Evolutionary conservation across 1,140 invertebrate genomes (phyloP).

Genomic region (Drosophila littoralis): DNA sequence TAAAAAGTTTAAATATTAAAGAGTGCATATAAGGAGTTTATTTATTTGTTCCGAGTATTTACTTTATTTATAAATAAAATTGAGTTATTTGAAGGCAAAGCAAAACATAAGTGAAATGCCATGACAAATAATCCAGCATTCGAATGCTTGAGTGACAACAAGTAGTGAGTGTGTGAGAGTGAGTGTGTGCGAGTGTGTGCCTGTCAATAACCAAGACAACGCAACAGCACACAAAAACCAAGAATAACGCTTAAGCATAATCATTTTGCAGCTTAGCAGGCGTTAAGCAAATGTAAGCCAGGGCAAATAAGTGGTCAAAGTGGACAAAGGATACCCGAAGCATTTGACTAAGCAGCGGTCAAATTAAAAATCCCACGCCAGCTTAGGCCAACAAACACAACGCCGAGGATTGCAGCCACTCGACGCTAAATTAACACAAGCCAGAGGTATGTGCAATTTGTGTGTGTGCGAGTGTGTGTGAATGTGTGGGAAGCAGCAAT

Average conservation of each 20-base stretch:
- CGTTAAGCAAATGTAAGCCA: constrained; percentile 69
- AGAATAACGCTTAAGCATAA: constrained; percentile 58
- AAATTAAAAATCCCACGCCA: constrained; percentile 22
- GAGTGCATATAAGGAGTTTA: too few species aligned
- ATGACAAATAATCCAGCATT: constrained; percentile 59
- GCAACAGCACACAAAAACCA: neutral
- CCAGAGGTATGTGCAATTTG: constrained; percentile 6
- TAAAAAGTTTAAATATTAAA: too few species aligned
- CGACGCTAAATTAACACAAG: constrained; percentile 4
- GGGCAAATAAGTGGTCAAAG: constrained; percentile 50
- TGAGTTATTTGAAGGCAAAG: neutral
- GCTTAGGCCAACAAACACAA: constrained; percentile 9
- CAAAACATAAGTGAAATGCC: constrained; percentile 20
- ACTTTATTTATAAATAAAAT: too few species aligned
- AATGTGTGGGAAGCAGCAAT: constrained; percentile 21
- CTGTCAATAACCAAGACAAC: constrained; percentile 65
- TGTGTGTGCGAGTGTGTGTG: neutral
- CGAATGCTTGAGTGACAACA: constrained; percentile 34
- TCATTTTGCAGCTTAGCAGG: constrained; percentile 73
- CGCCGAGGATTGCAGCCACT: constrained; percentile 5
- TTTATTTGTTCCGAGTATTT: too few species aligned
- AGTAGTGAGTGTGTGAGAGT: constrained; percentile 22
- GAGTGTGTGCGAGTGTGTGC: constrained; percentile 10
- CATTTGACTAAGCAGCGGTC: constrained; percentile 37
- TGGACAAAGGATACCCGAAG: constrained; percentile 50